A percentile compares a stretch with the other conserved stretches of the same genome.
Conservation (phyloP, 2,113 vertebrate species). For the Chauna torquata region DNA sequence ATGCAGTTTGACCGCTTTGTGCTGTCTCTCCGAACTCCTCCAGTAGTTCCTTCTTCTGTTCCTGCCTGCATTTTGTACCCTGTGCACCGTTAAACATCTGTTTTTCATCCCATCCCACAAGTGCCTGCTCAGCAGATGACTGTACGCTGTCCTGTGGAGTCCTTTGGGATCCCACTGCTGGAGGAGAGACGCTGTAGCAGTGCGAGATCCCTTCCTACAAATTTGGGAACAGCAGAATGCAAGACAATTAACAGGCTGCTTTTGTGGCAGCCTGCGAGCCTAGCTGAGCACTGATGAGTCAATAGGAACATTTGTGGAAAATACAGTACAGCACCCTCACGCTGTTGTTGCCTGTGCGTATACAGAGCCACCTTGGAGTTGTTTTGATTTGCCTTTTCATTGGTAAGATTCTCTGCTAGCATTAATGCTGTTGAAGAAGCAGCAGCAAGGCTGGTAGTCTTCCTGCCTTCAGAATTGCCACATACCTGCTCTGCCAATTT, state of each 20-base stretch:
- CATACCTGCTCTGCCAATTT: background rate
- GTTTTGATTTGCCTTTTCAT: constrained; percentile 37
- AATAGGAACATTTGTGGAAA: background rate
- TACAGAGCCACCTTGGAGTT: background rate
- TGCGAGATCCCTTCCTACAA: background rate
- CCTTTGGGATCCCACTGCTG: background rate
- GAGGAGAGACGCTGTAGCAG: background rate
- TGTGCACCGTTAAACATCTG: background rate
- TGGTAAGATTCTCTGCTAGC: background rate
- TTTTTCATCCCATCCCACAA: background rate
- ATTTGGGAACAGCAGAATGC: background rate
- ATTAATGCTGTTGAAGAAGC: background rate
- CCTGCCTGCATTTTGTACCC: background rate
- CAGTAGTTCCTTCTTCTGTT: background rate
- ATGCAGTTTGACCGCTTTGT: background rate
- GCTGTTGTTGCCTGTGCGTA: background rate
- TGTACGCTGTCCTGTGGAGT: fast-evolving
- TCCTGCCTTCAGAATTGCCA: background rate
- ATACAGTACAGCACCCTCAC: background rate
- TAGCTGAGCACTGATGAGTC: background rate
- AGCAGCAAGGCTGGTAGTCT: background rate
- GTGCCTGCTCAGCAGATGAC: background rate
- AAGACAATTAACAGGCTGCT: background rate
- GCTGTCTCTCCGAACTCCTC: background rate
- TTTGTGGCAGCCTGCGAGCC: background rate